Base-by-base conservation (phyloP, 2,113 vertebrate species). In the Psilopsiagon aymara region DNA sequence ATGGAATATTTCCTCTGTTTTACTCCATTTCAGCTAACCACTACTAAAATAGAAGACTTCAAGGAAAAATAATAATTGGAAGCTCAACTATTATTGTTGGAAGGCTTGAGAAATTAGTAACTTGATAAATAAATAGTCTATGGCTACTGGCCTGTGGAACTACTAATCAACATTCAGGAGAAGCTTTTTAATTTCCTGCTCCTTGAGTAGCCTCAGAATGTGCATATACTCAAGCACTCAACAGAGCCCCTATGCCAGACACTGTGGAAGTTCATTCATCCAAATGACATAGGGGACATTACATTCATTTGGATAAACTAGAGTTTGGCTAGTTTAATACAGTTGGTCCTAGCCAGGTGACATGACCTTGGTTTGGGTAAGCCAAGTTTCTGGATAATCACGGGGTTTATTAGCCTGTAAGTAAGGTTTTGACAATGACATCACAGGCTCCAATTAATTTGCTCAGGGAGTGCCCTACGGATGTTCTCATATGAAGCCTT, bases 151-250 rank as follows among this genome's bases (percentile, higher is more conserved):
- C 82, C 70, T 69, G 69, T 74, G 76, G 79, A 95, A 90, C 71
- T 46, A 60, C 83, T 91, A 94, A 96, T 94, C 94, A 95, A 27
- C 83, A 78, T 91, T 78, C 79, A 94, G 70, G 41, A 51, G 80
- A 77, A 95, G 67, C n/a, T 92, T 97, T 96, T 94, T 96, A 90
- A 97, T 97, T 97, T 97, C 96, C 95, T 97, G 94, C 95, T 96
- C 78, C 51, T 85, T 53, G 83, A 88, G 57, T 7, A 90, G 73
- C 69, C 55, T 90, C 86, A 85, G 87, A 89, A 90, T 6, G 13
- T 62, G 62, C 14, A 2, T 66, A 71, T 79, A 84, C 75, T 80
- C 57, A 71, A 85, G 71, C 55, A 75, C 47, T 84, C 23, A 4
- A 74, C 62, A 64, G 57, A 94, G 83, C 46, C 33, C 28, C 62